Evolutionary conservation across 2,888 invertebrate species (phyloP).

Genomic region (Athrips mouffetella): DNA sequence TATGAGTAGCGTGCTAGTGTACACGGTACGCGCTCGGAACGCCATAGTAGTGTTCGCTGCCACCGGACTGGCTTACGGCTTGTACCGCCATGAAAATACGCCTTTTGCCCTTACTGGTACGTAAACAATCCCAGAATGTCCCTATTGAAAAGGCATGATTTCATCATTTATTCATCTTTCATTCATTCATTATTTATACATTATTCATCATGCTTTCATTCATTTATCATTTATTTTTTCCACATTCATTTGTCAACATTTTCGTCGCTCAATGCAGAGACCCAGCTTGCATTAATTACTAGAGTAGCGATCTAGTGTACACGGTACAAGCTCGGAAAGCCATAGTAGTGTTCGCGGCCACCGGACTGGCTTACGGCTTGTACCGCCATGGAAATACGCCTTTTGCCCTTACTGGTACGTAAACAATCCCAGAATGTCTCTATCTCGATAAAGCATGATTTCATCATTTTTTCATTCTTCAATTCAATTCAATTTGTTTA

Average conservation of each 20-base stretch:
- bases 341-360: slow-evolving; percentile 84
- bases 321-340: slow-evolving; percentile 87
- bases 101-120: slow-evolving; percentile 85
- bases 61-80: slow-evolving; percentile 77
- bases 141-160: too few relatives aligned
- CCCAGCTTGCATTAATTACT: too few relatives aligned
- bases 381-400: slow-evolving; percentile 56
- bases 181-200: too few relatives aligned
- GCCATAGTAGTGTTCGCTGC: slow-evolving; percentile 87
- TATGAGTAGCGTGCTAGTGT: slow-evolving; percentile 34
- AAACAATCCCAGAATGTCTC: too few relatives aligned
- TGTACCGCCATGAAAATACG: slow-evolving; percentile 34
- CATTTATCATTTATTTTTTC: too few relatives aligned
- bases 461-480: too few relatives aligned
- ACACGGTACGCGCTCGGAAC: slow-evolving; percentile 84
- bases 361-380: slow-evolving; percentile 76
- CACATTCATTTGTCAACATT: too few relatives aligned
- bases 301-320: slow-evolving; percentile 38
- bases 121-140: slow-evolving; percentile 21
- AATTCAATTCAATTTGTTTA: too few relatives aligned
- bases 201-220: too few relatives aligned
- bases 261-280: too few relatives aligned
- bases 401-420: slow-evolving; percentile 83
- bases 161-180: too few relatives aligned
- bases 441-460: too few relatives aligned